Conservation (phyloP, 2,113 vertebrate species). For the Hyaena hyaena region DNA sequence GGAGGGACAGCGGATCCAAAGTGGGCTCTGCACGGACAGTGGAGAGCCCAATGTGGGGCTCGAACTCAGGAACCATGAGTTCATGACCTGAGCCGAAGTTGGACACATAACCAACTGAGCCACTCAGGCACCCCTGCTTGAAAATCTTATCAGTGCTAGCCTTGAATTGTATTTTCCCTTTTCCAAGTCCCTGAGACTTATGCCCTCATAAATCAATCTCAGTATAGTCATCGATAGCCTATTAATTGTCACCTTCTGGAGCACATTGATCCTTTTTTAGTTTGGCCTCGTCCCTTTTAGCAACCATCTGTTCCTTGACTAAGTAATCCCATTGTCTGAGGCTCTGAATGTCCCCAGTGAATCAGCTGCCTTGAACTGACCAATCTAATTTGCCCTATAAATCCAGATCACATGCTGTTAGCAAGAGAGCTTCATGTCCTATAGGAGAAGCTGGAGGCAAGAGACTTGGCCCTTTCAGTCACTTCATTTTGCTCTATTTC, state of each 20-base stretch:
- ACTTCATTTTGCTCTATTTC: neutral
- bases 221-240: neutral
- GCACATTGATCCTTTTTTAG: neutral
- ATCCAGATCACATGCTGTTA: neutral
- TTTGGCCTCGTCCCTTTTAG: neutral
- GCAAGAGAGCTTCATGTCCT: neutral
- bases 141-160: neutral
- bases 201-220: neutral
- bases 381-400: too few relatives aligned
- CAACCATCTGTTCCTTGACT: neutral
- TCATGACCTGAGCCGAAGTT: too few relatives aligned
- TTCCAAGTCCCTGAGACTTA: neutral
- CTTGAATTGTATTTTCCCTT: slow-evolving; percentile 23
- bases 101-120: too few relatives aligned
- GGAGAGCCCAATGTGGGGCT: too few relatives aligned
- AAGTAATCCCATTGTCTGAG: neutral
- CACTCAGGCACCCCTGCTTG: too few relatives aligned
- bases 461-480: neutral
- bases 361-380: neutral
- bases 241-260: neutral
- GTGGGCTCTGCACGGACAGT: too few relatives aligned
- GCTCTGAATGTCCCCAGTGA: neutral
- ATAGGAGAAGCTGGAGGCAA: neutral
- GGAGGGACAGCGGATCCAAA: too few relatives aligned
- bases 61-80: too few relatives aligned